Conservation (phyloP, 2,797 vertebrate species). For the Ibycter americanus region DNA sequence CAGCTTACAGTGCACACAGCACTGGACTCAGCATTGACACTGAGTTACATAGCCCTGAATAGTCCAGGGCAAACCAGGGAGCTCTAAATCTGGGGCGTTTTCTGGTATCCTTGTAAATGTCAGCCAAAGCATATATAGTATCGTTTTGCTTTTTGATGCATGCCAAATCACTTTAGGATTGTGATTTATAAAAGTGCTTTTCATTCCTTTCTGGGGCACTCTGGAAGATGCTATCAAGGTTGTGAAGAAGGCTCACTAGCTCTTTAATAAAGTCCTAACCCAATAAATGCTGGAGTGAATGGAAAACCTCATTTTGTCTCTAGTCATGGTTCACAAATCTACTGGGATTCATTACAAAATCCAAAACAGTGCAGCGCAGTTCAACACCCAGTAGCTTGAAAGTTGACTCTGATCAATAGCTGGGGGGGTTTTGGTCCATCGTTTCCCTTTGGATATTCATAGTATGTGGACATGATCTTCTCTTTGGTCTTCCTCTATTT, state of each 20-base stretch:
- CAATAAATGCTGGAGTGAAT: not conserved
- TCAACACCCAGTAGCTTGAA: not conserved
- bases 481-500: not conserved
- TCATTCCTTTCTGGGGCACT: not conserved
- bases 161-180: not conserved
- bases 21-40: not conserved
- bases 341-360: not conserved
- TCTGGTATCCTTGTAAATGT: not conserved
- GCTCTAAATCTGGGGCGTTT: not conserved
- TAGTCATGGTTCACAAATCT: not conserved
- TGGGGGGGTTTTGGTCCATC: not conserved
- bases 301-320: not conserved
- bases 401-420: not conserved
- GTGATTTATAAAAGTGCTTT: not conserved
- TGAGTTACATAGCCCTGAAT: not conserved
- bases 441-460: not conserved
- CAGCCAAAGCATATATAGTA: not conserved
- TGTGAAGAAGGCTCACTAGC: not conserved
- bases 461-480: not conserved
- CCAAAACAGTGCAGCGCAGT: not conserved
- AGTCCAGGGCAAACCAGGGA: not conserved
- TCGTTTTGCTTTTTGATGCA: not conserved
- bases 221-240: not conserved
- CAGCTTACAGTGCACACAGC: not conserved
- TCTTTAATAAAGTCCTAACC: not conserved